A percentile compares a stretch with the other conserved stretches of the same genome.
Evolutionary conservation across 2,888 invertebrate genomes (phyloP).

Genomic region (Phortica okadai): DNA sequence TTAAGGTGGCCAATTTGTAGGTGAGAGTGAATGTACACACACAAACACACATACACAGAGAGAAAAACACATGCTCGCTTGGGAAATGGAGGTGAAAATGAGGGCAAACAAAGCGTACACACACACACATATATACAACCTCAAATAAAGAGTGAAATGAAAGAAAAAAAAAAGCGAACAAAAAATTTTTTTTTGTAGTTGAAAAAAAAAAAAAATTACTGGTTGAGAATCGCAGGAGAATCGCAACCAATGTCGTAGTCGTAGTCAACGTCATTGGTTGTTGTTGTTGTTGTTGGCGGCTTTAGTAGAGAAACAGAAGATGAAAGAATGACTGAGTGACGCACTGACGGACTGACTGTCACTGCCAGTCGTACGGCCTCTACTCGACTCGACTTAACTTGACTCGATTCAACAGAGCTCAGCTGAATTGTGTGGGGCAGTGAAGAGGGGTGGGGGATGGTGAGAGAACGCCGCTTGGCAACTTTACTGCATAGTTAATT

Average conservation of each 20-base stretch:
- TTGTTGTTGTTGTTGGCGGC: too few relatives aligned
- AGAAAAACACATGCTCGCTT: neutral
- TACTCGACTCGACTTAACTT: neutral
- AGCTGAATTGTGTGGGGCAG: too few relatives aligned
- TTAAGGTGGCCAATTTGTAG: conserved; percentile 10
- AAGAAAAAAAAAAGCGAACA: conserved; percentile 10
- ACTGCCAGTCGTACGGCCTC: neutral
- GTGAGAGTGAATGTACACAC: neutral
- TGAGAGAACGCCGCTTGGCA: conserved; percentile 28
- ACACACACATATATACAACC: conserved; percentile 24
- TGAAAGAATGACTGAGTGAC: neutral
- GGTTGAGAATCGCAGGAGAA: neutral
- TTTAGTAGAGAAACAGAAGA: too few relatives aligned
- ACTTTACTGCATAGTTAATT: conserved; percentile 72
- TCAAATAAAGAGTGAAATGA: neutral
- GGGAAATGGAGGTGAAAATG: conserved; percentile 34
- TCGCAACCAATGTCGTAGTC: too few relatives aligned
- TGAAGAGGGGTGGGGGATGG: too few relatives aligned
- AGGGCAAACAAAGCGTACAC: conserved; percentile 19
- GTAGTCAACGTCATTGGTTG: too few relatives aligned
- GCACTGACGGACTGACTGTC: neutral
- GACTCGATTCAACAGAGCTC: too few relatives aligned
- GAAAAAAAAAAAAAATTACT: neutral
- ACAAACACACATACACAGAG: neutral
- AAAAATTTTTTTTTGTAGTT: neutral